These are phyloP conservation scores for Micromussa lordhowensis DNA, from an alignment of 92 coral and sea anemone genomes.

Conservation along the genomic window DNA sequence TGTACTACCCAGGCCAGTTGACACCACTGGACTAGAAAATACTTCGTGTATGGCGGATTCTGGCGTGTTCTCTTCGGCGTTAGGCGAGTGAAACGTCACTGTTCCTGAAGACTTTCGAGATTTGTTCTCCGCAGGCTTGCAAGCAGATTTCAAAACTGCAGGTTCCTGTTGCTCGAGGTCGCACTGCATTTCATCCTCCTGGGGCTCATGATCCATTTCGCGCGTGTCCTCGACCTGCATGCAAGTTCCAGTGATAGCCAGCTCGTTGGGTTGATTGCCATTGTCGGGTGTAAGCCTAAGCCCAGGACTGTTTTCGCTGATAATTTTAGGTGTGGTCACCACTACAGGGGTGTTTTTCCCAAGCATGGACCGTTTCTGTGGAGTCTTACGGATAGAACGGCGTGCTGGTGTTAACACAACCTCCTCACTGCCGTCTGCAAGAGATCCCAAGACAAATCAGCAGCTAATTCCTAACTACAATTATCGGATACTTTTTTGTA, in stretches of 20 bases:
- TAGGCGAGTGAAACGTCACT: constrained; percentile 45
- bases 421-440: constrained; percentile 61
- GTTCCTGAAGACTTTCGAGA: constrained; percentile 6
- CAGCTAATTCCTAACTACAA: not conserved
- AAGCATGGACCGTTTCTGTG: constrained; percentile 32
- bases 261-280: not conserved
- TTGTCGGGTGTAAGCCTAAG: constrained; percentile 80
- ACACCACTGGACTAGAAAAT: not conserved
- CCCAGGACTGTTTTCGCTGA: constrained; percentile 53
- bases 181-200: constrained; percentile 17
- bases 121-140: constrained; percentile 7
- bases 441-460: not conserved
- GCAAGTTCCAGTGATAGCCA: not conserved
- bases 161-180: constrained; percentile 1
- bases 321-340: constrained; percentile 76
- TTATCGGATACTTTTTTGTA: not conserved
- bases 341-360: constrained; percentile 45
- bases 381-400: constrained; percentile 83
- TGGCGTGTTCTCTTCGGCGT: constrained; percentile 14
- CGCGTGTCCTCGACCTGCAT: not conserved
- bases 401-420: constrained; percentile 90
- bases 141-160: constrained; percentile 35
- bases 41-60: not conserved
- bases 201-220: constrained; percentile 1
- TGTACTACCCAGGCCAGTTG: not conserved